Conservation (phyloP, 2,888 invertebrate genomes). For the Andrena praecox region DNA sequence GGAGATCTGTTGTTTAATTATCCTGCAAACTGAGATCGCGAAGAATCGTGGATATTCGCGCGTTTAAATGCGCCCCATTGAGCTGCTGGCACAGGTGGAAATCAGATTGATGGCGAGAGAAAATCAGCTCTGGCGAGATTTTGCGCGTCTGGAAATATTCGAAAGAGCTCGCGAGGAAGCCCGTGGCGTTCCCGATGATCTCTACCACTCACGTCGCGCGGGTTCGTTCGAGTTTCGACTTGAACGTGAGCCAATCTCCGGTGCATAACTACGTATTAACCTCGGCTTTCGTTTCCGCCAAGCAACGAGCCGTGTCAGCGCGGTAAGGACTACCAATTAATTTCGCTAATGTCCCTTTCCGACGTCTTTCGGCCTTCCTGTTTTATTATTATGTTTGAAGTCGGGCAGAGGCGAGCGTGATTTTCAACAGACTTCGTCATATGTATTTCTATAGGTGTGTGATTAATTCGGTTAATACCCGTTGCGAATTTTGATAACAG, state of each 20-base stretch:
- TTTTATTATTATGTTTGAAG: background rate
- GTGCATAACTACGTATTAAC: constrained; percentile 58
- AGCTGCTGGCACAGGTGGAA: background rate
- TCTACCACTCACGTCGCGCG: constrained; percentile 33
- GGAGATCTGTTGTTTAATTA: background rate
- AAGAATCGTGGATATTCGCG: background rate
- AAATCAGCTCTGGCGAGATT: background rate
- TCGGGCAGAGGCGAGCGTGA: background rate
- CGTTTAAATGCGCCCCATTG: background rate
- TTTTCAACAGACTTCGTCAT: background rate
- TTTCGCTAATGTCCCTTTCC: constrained; percentile 57
- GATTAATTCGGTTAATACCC: background rate
- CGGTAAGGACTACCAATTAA: constrained; percentile 51
- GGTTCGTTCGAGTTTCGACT: constrained; percentile 61
- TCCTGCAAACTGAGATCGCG: background rate
- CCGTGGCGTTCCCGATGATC: constrained; percentile 47
- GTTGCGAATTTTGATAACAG: too few relatives aligned
- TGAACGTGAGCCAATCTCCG: constrained; percentile 66
- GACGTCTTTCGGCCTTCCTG: constrained; percentile 9
- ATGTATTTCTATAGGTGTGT: background rate
- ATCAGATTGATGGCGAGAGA: background rate
- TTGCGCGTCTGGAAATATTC: background rate
- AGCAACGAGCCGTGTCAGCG: constrained; percentile 45
- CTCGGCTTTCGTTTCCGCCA: constrained; percentile 49
- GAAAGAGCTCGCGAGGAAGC: background rate